A percentile compares a stretch with the other conserved stretches of the same genome.
These are phyloP conservation scores for Hydrophis major DNA, from an alignment of 2,797 vertebrate genomes.

Conservation along the genomic window DNA sequence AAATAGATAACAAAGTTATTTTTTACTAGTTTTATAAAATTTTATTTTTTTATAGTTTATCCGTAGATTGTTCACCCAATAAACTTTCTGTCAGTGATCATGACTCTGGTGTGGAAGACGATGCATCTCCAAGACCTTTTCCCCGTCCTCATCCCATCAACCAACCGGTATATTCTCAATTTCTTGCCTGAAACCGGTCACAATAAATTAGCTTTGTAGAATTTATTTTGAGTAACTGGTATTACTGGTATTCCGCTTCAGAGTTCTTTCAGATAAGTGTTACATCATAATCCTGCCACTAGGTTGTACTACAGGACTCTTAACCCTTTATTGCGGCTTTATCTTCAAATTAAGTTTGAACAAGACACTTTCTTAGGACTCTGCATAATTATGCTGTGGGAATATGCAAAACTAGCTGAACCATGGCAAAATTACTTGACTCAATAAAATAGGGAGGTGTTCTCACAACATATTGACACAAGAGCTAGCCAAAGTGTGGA, in stretches of 20 bases:
- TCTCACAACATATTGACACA: background rate
- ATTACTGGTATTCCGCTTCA: background rate
- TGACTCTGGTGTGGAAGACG: slow-evolving; percentile 92
- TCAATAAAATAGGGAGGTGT: slow-evolving; percentile 1
- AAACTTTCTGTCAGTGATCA: slow-evolving; percentile 80
- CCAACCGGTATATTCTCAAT: slow-evolving; percentile 79
- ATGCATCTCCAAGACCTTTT: slow-evolving; percentile 90
- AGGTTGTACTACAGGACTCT: slow-evolving; percentile 15
- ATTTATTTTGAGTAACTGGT: background rate
- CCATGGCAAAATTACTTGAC: background rate
- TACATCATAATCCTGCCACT: slow-evolving; percentile 16
- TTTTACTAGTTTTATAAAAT: background rate
- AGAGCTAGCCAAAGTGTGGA: background rate
- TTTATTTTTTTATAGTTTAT: slow-evolving; percentile 52
- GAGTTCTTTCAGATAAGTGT: background rate
- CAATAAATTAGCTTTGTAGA: background rate
- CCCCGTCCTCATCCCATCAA: slow-evolving; percentile 87
- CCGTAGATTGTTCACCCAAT: slow-evolving; percentile 60
- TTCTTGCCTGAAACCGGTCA: background rate
- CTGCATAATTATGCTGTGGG: background rate
- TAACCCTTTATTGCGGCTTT: slow-evolving; percentile 20
- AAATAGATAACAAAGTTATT: background rate
- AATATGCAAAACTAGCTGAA: background rate
- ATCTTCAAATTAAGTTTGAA: background rate
- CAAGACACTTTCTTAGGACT: background rate